These are phyloP conservation scores for Murina feae DNA, from an alignment of 2,113 vertebrate species.

Conservation along the genomic window DNA sequence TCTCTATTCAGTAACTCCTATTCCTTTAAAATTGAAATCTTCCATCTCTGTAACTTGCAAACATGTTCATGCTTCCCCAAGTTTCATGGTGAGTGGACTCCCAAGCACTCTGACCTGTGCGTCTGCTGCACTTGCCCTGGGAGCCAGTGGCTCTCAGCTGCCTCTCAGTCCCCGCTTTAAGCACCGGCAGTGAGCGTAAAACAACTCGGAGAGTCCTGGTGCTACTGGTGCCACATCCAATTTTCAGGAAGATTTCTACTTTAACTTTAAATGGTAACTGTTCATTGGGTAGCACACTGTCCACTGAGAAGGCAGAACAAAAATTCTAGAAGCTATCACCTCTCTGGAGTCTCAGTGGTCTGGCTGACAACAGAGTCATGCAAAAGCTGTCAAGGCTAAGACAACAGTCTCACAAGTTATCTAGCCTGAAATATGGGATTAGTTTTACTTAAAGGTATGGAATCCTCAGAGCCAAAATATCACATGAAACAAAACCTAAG, in stretches of 20 bases:
- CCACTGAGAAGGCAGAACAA: not conserved
- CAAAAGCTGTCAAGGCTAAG: not conserved
- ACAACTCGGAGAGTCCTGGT: not conserved
- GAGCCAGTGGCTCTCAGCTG: not conserved
- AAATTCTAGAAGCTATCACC: not conserved
- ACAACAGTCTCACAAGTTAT: not conserved
- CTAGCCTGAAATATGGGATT: not conserved
- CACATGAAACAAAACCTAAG: constrained; percentile 23
- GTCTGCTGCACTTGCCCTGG: not conserved
- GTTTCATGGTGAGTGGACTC: not conserved
- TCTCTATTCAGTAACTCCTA: not conserved
- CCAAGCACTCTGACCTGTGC: not conserved
- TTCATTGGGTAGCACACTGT: not conserved
- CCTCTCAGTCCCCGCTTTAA: not conserved
- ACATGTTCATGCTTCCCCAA: not conserved
- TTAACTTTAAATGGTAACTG: not conserved
- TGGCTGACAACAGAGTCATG: not conserved
- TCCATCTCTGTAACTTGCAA: not conserved
- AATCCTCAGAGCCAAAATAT: constrained; percentile 22
- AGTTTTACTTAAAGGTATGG: constrained; percentile 11
- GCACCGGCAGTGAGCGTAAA: not conserved
- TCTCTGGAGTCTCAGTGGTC: not conserved
- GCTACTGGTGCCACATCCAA: not conserved
- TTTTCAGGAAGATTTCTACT: not conserved
- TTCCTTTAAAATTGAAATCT: not conserved